Conservation (phyloP, 2,797 vertebrate species). For the Acipenser ruthenus region DNA sequence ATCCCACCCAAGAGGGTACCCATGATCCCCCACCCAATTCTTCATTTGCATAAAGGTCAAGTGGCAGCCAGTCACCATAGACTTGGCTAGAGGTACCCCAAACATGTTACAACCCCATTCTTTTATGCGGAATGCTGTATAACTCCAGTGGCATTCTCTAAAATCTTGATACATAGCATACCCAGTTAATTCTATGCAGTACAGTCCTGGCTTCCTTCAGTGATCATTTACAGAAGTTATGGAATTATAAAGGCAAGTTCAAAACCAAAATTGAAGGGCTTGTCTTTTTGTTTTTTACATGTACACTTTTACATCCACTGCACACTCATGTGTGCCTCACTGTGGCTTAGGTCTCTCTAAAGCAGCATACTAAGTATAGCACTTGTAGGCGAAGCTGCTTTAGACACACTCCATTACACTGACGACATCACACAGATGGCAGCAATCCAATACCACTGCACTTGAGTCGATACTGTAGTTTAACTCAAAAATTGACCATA, state of each 20-base stretch:
- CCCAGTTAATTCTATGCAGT: no score
- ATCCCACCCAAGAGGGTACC: no score
- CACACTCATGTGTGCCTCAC: neutral
- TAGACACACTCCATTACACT: neutral
- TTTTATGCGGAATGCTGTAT: no score
- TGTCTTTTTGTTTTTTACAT: neutral
- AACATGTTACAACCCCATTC: no score
- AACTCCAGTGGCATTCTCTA: no score
- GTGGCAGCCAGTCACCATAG: no score
- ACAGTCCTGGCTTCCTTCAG: no score
- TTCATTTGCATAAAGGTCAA: no score
- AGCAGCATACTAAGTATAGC: neutral
- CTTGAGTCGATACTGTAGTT: neutral
- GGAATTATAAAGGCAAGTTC: neutral
- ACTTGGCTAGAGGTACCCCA: no score
- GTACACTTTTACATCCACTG: neutral
- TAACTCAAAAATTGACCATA: neutral
- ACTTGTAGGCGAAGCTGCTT: conserved; percentile 1
- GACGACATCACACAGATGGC: neutral
- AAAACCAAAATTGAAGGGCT: conserved; percentile 2
- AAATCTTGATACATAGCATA: no score
- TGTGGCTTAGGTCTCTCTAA: neutral
- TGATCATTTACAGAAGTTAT: neutral
- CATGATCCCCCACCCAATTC: no score
- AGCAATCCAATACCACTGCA: neutral